A percentile compares a stretch with the other conserved stretches of the same genome.
Evolutionary conservation across 2,888 invertebrate genomes (phyloP).

Genomic region (Epsilonema sp.): DNA sequence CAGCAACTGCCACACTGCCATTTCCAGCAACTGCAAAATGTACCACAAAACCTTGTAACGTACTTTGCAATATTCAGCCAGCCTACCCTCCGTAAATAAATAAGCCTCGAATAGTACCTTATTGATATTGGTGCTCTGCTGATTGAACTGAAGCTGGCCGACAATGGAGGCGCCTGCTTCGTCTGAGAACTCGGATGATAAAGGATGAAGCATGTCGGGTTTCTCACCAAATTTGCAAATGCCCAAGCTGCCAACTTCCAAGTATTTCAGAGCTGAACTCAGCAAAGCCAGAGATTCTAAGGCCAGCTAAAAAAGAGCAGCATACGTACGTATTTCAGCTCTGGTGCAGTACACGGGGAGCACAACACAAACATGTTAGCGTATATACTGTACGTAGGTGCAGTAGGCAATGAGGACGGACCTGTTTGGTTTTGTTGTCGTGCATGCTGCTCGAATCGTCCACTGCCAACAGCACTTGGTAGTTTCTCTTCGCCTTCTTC

Average conservation of each 20-base stretch:
- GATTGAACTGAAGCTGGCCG: conserved; percentile 52
- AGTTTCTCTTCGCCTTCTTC: conserved; percentile 80
- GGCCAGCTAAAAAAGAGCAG: conserved; percentile 42
- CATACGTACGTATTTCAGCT: not conserved
- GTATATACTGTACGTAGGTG: no score
- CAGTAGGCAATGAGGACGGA: no score
- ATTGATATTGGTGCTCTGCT: conserved; percentile 67
- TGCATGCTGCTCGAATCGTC: conserved; percentile 65
- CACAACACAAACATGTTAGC: no score
- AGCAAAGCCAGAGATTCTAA: conserved; percentile 84
- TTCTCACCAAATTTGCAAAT: conserved; percentile 72
- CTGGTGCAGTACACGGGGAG: not conserved
- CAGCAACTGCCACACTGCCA: no score
- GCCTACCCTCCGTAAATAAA: no score
- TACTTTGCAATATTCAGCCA: no score
- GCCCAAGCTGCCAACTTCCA: conserved; percentile 79
- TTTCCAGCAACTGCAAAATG: conserved; percentile 9
- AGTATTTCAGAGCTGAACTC: conserved; percentile 58
- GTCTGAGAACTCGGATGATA: conserved; percentile 65
- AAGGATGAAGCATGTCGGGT: conserved; percentile 62
- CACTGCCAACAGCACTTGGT: conserved; percentile 82
- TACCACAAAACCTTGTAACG: no score
- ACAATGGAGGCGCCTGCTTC: conserved; percentile 42
- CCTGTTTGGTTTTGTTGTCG: conserved; percentile 41
- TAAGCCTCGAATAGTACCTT: conserved; percentile 31